Percentiles rank a stretch among this genome's conserved stretches.
Conservation (phyloP, 2,797 vertebrate genomes). For the Sebastes cheni region DNA sequence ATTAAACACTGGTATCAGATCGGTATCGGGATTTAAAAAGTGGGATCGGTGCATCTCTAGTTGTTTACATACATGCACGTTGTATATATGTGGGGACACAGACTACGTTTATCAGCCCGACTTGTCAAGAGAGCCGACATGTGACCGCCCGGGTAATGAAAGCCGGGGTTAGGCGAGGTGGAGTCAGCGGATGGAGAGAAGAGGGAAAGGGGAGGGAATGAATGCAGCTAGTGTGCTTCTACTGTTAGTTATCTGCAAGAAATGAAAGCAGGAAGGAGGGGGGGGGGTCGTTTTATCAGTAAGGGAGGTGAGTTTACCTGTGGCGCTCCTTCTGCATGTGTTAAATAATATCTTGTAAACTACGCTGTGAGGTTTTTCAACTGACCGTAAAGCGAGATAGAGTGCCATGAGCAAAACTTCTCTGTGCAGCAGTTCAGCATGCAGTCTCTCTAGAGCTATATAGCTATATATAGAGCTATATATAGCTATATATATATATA, state of each 20-base stretch:
- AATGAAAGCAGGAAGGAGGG: not conserved
- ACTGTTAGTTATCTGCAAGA: constrained; percentile 17
- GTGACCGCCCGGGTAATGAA: constrained; percentile 46
- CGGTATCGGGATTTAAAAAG: too few relatives aligned
- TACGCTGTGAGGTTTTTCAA: not conserved
- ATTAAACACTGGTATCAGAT: too few relatives aligned
- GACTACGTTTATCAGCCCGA: constrained; percentile 3
- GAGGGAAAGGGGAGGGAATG: constrained; percentile 24
- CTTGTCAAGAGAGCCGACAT: constrained; percentile 37
- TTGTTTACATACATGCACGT: constrained; percentile 15
- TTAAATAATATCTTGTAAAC: not conserved
- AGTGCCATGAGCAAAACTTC: not conserved
- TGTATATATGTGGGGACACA: not conserved
- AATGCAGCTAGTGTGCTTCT: constrained; percentile 54
- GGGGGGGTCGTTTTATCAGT: not conserved
- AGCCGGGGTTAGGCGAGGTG: constrained; percentile 35
- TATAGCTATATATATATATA: not conserved
- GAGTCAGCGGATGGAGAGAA: constrained; percentile 28
- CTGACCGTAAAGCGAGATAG: not conserved
- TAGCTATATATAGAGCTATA: too few relatives aligned
- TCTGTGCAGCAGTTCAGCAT: not conserved
- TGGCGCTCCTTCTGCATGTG: not conserved
- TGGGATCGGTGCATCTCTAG: too few relatives aligned
- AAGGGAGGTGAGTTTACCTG: constrained; percentile 12
- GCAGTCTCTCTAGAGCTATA: not conserved